Evolutionary conservation across 2,797 vertebrate genomes (phyloP).

Genomic region (Parambassis ranga): DNA sequence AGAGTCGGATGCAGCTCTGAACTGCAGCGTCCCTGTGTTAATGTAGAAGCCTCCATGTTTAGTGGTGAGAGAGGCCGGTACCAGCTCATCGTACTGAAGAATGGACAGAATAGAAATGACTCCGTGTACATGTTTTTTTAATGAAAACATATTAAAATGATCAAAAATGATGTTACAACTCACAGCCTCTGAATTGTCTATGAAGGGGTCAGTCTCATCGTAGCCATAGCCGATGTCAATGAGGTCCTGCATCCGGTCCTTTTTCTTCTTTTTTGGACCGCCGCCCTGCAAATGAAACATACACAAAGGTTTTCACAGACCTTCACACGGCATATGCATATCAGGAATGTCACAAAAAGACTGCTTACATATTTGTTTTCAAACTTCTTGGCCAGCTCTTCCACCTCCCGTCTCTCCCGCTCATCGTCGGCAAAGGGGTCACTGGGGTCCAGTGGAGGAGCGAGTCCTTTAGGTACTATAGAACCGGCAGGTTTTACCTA

Average conservation of each 20-base stretch:
- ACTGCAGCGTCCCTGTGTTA: slow-evolving; percentile 97
- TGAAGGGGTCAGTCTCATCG: slow-evolving; percentile 97
- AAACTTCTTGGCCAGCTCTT: slow-evolving; percentile 92
- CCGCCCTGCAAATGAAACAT: slow-evolving; percentile 78
- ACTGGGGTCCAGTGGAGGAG: slow-evolving; percentile 76
- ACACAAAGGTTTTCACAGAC: not conserved
- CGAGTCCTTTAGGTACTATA: slow-evolving; percentile 66
- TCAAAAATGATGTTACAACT: slow-evolving; percentile 80
- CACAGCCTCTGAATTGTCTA: slow-evolving; percentile 98
- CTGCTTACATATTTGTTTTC: slow-evolving; percentile 95
- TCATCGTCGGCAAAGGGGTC: slow-evolving; percentile 92
- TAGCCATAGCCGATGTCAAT: slow-evolving; percentile 98
- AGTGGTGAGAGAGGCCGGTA: slow-evolving; percentile 95
- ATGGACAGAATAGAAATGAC: no score
- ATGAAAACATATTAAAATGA: no score
- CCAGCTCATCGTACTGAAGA: slow-evolving; percentile 95
- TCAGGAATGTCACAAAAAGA: no score
- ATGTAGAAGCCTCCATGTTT: slow-evolving; percentile 99
- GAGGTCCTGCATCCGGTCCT: slow-evolving; percentile 95
- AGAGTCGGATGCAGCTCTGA: slow-evolving; percentile 92
- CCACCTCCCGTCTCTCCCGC: slow-evolving; percentile 87
- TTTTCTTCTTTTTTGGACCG: slow-evolving; percentile 88
- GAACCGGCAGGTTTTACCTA: slow-evolving; percentile 78
- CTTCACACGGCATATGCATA: no score
- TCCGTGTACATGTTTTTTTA: no score